Base-by-base conservation (phyloP, 2,888 invertebrate species). In the Platypus cylindrus region DNA sequence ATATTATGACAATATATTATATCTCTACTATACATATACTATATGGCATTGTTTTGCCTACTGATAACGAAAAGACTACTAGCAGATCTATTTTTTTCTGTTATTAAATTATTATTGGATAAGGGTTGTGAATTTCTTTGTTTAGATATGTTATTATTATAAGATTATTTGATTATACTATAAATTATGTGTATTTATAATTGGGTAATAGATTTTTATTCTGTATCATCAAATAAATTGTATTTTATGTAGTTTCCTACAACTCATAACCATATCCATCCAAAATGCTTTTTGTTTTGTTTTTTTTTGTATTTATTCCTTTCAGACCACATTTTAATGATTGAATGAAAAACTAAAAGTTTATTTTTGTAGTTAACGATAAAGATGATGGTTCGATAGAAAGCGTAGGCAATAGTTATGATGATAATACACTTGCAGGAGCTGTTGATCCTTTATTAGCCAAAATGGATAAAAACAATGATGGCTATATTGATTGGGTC, bases 401-500 rank as follows among this genome's bases (percentile, higher is more conserved):
- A 24, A 16, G 16, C 17, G 14, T 37, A 5, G 37, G 40, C 4
- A 2, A 11, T 8, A n/a, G 18, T 3, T 43, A 37, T 24, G 30
- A 66, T 0, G 78, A 79, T 46, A 60, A 65, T 1, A 63, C 70
- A 26, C 50, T 79, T 0, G 63, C 65, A 40, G 56, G 60, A 2
- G 54, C 71, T 1, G 51, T 78, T 23, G 81, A 82, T 48, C 66
- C 71, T 7, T 75, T 80, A 1, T 55, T 86, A 16, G 63, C 62
- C 11, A 64, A 70, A 36, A 72, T 78, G 38, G 86, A 86, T 52
- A 52, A 66, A 16, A 75, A 86, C 52, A 65, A 68, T 15, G 86
- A 87, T 50, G 86, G 86, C 1, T 83, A 65, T 50, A 70, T 87
- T 20, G 78, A 72, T 44, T 79, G 76, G 51, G 47, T 63, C 3